These are phyloP conservation scores for Paragorgia papillata DNA, from an alignment of 92 coral and sea anemone genomes.

Conservation along the genomic window DNA sequence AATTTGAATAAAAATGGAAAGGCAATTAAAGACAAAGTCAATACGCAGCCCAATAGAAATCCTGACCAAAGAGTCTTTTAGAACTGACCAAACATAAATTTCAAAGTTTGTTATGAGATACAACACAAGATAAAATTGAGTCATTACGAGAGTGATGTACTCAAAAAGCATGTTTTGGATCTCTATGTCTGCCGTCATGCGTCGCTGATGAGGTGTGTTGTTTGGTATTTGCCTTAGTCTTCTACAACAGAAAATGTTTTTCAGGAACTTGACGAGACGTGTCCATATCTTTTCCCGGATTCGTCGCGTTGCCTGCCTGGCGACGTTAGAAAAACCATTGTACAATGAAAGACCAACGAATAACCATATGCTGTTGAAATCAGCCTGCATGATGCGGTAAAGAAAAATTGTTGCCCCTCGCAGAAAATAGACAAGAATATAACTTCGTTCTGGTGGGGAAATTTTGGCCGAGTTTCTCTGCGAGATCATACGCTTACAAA, in stretches of 20 bases:
- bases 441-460: slow-evolving; percentile 62
- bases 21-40: slow-evolving; percentile 59
- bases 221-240: slow-evolving; percentile 14
- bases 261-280: slow-evolving; percentile 24
- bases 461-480: slow-evolving; percentile 27
- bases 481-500: slow-evolving; percentile 11
- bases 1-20: too few species aligned
- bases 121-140: not conserved
- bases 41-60: slow-evolving; percentile 64
- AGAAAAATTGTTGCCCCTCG: slow-evolving; percentile 53
- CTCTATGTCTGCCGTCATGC: slow-evolving; percentile 72
- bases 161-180: slow-evolving; percentile 71
- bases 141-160: slow-evolving; percentile 10
- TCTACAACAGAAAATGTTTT: slow-evolving; percentile 27
- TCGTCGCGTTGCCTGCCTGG: slow-evolving; percentile 60
- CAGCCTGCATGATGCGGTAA: slow-evolving; percentile 72
- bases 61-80: slow-evolving; percentile 46
- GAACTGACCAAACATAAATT: not conserved
- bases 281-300: slow-evolving; percentile 60
- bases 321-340: slow-evolving; percentile 62
- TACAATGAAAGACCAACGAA: slow-evolving; percentile 62
- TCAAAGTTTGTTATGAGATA: slow-evolving; percentile 1
- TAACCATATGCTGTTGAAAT: slow-evolving; percentile 51
- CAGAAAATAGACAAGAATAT: slow-evolving; percentile 45
- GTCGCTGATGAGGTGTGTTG: slow-evolving; percentile 63